phyloP scores from a whole-genome alignment of 2,797 vertebrate genomes.

The Lerista edwardsae region DNA sequence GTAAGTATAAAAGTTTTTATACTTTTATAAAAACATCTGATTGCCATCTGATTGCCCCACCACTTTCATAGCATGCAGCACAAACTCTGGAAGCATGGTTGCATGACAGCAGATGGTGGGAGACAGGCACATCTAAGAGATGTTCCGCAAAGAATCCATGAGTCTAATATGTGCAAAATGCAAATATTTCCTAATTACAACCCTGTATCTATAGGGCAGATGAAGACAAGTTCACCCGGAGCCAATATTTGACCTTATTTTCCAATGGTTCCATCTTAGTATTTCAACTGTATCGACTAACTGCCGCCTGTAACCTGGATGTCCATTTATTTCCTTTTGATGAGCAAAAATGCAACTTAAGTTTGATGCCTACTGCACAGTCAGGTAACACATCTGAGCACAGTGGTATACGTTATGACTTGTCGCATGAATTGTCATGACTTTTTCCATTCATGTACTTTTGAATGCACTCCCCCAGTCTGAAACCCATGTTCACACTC shows the following conservation, averaged over 20 bases:
- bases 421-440: not conserved
- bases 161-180: not conserved
- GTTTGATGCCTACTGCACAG: not conserved
- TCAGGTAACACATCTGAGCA: not conserved
- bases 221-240: not conserved
- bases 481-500: not conserved
- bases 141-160: not conserved
- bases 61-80: no score
- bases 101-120: no score
- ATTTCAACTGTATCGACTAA: not conserved
- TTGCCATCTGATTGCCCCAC: no score
- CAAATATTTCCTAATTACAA: not conserved
- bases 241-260: fast-evolving
- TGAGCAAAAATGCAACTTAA: slow-evolving; percentile 24
- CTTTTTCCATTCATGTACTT: not conserved
- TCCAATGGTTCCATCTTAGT: not conserved
- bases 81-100: no score
- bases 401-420: not conserved
- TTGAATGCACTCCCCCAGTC: not conserved
- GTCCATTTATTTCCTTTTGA: slow-evolving; percentile 25
- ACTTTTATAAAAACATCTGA: no score
- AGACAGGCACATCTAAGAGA: not conserved
- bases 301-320: slow-evolving; percentile 13
- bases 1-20: no score
- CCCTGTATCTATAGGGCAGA: slow-evolving; percentile 19